Evolutionary conservation across 2,113 vertebrate genomes (phyloP).

Genomic region (Passer montanus): DNA sequence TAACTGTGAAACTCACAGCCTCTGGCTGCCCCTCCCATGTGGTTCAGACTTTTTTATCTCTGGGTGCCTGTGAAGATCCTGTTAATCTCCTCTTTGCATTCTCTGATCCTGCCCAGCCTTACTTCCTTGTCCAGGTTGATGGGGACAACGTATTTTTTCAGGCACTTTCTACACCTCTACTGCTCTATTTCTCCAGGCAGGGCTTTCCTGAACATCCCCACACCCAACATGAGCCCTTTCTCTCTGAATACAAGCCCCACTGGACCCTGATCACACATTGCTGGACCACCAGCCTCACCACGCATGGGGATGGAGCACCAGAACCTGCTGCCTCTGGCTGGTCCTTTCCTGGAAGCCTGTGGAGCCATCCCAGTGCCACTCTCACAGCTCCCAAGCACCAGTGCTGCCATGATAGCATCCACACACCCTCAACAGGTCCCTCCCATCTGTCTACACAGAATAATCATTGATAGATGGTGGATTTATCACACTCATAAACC

Average conservation of each 20-base stretch:
- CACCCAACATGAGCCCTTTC: not conserved
- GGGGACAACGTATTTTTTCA: not conserved
- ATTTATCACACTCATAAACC: not conserved
- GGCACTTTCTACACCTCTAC: not conserved
- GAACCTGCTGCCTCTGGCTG: accelerated
- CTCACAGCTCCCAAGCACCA: accelerated
- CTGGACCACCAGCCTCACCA: not conserved
- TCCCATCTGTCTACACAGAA: accelerated
- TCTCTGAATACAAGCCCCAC: not conserved
- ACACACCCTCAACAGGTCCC: accelerated
- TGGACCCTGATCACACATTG: too few species aligned
- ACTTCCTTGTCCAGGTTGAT: not conserved
- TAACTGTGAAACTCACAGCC: too few species aligned
- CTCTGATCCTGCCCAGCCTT: not conserved
- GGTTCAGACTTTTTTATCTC: not conserved
- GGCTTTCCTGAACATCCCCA: accelerated
- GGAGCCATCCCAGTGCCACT: not conserved
- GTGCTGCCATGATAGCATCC: not conserved
- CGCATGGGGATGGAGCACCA: not conserved
- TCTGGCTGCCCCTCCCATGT: not conserved
- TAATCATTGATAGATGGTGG: not conserved
- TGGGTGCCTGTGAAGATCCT: not conserved
- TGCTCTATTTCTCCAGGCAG: not conserved
- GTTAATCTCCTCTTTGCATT: not conserved
- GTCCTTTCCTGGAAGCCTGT: not conserved